Evolutionary conservation across 2,113 vertebrate species (phyloP).

Genomic region (Zosterops japonicus): DNA sequence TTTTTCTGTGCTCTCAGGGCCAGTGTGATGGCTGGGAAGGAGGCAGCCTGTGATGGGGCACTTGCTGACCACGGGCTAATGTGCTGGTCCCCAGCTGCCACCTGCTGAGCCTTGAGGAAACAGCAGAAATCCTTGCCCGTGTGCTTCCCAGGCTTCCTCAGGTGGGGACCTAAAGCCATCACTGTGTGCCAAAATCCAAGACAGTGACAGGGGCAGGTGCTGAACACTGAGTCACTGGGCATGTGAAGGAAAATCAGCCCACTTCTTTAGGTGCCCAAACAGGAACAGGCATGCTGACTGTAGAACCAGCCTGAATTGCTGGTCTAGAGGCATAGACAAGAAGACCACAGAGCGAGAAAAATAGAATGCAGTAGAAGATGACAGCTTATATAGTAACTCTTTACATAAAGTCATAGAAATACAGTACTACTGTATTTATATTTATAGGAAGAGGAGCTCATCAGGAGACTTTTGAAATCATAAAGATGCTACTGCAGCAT

Average conservation of each 20-base stretch:
- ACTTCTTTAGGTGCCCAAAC: background rate
- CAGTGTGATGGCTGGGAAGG: background rate
- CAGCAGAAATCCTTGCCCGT: background rate
- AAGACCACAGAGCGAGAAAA: background rate
- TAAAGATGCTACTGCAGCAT: background rate
- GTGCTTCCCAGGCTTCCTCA: background rate
- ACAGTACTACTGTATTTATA: background rate
- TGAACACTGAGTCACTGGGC: background rate
- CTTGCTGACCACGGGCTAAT: rapidly evolving
- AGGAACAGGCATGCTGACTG: background rate
- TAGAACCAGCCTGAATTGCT: background rate
- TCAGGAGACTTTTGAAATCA: background rate
- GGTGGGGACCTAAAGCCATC: rapidly evolving
- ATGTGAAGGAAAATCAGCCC: background rate
- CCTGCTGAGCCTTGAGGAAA: background rate
- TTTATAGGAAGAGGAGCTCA: background rate
- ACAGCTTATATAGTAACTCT: background rate
- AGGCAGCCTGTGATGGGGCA: background rate
- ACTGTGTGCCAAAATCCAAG: background rate
- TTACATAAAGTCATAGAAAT: background rate
- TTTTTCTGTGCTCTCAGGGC: background rate
- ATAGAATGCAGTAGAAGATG: rapidly evolving
- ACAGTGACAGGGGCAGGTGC: background rate
- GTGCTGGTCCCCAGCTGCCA: background rate
- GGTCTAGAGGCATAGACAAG: background rate